Evolutionary conservation across 2,113 vertebrate species (phyloP).

Genomic region (Morone chrysops): DNA sequence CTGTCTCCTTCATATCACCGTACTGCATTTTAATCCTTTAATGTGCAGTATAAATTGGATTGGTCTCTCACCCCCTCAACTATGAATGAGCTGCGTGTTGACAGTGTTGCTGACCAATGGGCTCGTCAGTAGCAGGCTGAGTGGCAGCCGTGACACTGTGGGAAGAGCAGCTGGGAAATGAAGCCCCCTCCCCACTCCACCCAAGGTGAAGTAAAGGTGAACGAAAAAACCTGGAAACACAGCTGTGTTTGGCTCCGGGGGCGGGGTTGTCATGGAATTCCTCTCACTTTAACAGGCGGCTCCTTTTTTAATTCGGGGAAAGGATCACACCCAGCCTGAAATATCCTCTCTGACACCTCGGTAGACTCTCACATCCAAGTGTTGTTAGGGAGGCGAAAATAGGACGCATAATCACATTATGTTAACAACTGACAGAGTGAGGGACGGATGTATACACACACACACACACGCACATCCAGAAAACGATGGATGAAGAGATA

Average conservation of each 20-base stretch:
- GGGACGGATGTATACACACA: slow-evolving; percentile 16
- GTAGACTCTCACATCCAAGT: slow-evolving; percentile 72
- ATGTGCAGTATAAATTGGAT: slow-evolving; percentile 69
- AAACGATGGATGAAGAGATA: slow-evolving; percentile 31
- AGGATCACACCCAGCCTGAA: slow-evolving; percentile 72
- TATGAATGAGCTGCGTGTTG: slow-evolving; percentile 42
- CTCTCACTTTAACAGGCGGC: slow-evolving; percentile 58
- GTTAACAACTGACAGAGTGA: slow-evolving; percentile 67
- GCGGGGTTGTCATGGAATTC: slow-evolving; percentile 70
- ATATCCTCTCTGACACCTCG: slow-evolving; percentile 73
- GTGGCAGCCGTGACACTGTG: slow-evolving; percentile 30
- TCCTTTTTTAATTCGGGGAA: slow-evolving; percentile 54
- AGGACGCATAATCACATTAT: slow-evolving; percentile 75
- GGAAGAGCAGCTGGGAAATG: slow-evolving; percentile 48
- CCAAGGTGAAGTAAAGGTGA: slow-evolving; percentile 75
- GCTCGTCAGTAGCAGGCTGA: slow-evolving; percentile 25
- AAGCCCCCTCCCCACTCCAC: slow-evolving; percentile 5
- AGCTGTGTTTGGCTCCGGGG: slow-evolving; percentile 64
- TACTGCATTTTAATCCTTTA: slow-evolving; percentile 75
- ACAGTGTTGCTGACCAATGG: slow-evolving; percentile 52
- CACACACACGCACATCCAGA: not conserved
- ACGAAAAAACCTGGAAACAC: slow-evolving; percentile 38
- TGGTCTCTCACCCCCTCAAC: slow-evolving; percentile 47
- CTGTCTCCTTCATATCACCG: slow-evolving; percentile 47
- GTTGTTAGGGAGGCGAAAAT: slow-evolving; percentile 74